Evolutionary conservation across 2,113 vertebrate species (phyloP).

Genomic region (Callospermophilus lateralis): DNA sequence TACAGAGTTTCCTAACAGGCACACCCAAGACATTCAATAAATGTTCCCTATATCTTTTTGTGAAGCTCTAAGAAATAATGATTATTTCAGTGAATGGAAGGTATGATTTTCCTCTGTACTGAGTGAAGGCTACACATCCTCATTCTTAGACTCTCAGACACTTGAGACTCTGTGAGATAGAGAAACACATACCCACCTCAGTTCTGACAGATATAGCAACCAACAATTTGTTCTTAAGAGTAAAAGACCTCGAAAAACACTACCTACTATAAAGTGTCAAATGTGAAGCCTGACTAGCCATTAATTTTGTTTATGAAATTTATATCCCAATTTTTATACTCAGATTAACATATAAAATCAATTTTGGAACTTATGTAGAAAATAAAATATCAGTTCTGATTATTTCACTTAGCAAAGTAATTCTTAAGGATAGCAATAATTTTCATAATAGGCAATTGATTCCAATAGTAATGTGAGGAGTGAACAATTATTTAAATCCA

Average conservation of each 20-base stretch:
- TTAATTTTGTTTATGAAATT: conserved; percentile 83
- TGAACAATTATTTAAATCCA: conserved; percentile 71
- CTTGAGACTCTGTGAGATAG: neutral
- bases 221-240: conserved; percentile 45
- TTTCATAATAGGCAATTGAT: conserved; percentile 75
- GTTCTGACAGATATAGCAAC: neutral
- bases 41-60: neutral
- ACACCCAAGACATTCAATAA: neutral
- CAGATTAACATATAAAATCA: conserved; percentile 73
- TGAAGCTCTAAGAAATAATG: conserved; percentile 15
- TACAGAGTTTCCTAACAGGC: neutral
- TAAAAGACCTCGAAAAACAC: conserved; percentile 69
- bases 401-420: conserved; percentile 75
- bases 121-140: neutral
- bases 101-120: neutral
- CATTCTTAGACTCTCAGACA: conserved; percentile 25
- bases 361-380: conserved; percentile 62
- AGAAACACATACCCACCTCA: neutral
- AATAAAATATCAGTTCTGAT: conserved; percentile 83
- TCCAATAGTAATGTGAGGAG: conserved; percentile 66
- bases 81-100: neutral
- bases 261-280: conserved; percentile 54
- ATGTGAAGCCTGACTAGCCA: conserved; percentile 77
- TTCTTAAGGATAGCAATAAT: conserved; percentile 75
- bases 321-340: conserved; percentile 77